phyloP scores from a whole-genome alignment of 92 coral and sea anemone genomes.

The Montipora capitata region DNA sequence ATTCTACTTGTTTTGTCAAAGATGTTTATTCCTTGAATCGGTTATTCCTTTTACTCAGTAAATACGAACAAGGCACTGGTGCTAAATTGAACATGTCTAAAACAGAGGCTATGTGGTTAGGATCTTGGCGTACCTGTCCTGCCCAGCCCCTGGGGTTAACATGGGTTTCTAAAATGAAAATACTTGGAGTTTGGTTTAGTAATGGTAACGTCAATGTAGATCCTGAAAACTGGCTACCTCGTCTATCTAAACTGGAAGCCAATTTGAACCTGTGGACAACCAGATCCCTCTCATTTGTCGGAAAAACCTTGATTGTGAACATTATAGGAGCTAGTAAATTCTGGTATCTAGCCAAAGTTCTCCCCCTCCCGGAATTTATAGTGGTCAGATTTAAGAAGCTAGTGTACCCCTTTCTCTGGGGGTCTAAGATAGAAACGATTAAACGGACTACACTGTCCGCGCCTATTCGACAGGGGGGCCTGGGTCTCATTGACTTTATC shows the following conservation, averaged over 20 bases:
- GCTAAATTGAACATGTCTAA: conserved; percentile 40
- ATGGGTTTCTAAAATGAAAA: conserved; percentile 26
- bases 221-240: conserved; percentile 15
- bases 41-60: neutral
- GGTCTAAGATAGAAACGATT: neutral
- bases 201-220: neutral
- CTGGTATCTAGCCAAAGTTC: neutral
- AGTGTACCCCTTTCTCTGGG: conserved; percentile 43
- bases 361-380: conserved; percentile 8
- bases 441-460: neutral
- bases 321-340: conserved; percentile 30
- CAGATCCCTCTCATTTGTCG: conserved; percentile 51
- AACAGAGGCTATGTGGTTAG: conserved; percentile 60
- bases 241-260: neutral
- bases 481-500: neutral
- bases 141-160: neutral
- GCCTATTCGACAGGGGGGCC: neutral
- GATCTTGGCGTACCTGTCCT: neutral
- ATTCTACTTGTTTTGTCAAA: conserved; percentile 24
- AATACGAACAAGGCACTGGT: conserved; percentile 13
- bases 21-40: neutral
- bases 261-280: conserved; percentile 37
- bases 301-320: conserved; percentile 43
- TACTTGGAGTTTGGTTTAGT: neutral
- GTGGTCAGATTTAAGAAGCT: neutral